A percentile compares a stretch with the other conserved stretches of the same genome.
Conservation (phyloP, 1,140 invertebrate genomes). For the Belonocnema kinseyi region DNA sequence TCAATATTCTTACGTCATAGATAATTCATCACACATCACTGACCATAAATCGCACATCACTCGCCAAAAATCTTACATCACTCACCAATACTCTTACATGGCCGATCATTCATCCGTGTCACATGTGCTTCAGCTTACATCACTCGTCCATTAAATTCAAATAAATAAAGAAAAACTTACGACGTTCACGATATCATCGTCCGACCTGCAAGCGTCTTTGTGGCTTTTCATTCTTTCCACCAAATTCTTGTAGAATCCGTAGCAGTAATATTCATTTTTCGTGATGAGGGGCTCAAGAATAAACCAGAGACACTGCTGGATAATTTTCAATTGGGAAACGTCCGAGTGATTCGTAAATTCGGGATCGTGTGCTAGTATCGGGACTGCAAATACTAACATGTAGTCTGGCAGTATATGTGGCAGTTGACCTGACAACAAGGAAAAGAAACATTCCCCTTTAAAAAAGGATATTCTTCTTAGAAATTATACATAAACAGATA, state of each 20-base stretch:
- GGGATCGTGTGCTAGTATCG: slow-evolving; percentile 94
- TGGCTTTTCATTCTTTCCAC: slow-evolving; percentile 95
- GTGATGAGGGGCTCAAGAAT: slow-evolving; percentile 94
- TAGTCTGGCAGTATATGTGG: slow-evolving; percentile 96
- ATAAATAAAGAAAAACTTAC: slow-evolving; percentile 76
- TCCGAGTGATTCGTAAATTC: slow-evolving; percentile 86
- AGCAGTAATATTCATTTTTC: slow-evolving; percentile 95
- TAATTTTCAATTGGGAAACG: slow-evolving; percentile 83
- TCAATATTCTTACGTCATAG: no score
- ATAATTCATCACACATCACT: background rate
- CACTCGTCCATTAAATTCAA: background rate
- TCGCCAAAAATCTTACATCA: no score
- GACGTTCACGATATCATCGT: slow-evolving; percentile 87
- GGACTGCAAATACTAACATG: slow-evolving; percentile 95
- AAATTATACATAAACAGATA: no score
- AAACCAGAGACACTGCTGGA: slow-evolving; percentile 93
- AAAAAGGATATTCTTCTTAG: no score
- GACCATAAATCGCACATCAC: no score
- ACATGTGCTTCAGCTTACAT: no score
- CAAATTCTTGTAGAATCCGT: slow-evolving; percentile 96
- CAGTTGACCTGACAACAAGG: slow-evolving; percentile 77
- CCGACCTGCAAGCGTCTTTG: slow-evolving; percentile 89
- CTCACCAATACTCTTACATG: no score
- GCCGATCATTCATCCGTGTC: background rate
- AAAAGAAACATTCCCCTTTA: slow-evolving; percentile 33